Evolutionary conservation across 92 coral and sea anemone genomes (phyloP).

Genomic region (Epizoanthus fatuus): DNA sequence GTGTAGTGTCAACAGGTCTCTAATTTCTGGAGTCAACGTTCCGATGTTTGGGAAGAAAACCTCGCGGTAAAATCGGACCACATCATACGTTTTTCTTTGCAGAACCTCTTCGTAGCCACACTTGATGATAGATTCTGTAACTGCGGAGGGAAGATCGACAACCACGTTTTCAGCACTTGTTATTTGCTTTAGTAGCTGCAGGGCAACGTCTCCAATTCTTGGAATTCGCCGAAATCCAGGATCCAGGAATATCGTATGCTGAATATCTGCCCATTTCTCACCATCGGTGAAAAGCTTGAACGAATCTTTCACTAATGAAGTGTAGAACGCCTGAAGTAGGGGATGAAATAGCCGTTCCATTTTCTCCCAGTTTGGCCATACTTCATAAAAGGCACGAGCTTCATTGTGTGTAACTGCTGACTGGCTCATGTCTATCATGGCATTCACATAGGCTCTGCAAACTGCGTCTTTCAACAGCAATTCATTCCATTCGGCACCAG

Average conservation of each 20-base stretch:
- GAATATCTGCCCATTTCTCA: constrained; percentile 60
- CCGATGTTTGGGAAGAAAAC: constrained; percentile 73
- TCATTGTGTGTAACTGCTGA: background rate
- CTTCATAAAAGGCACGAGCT: constrained; percentile 38
- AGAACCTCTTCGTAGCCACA: constrained; percentile 47
- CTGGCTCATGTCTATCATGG: constrained; percentile 59
- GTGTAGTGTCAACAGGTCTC: constrained; percentile 56
- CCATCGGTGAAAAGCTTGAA: constrained; percentile 76
- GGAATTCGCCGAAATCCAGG: constrained; percentile 60
- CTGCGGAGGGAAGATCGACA: constrained; percentile 67
- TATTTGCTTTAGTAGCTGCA: constrained; percentile 36
- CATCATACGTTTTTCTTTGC: constrained; percentile 47
- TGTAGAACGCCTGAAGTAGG: constrained; percentile 56
- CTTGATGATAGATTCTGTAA: constrained; percentile 57
- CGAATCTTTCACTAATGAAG: constrained; percentile 4
- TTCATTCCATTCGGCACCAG: constrained; percentile 76
- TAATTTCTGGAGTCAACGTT: constrained; percentile 10
- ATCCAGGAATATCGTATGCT: constrained; percentile 61
- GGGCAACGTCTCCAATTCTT: constrained; percentile 60
- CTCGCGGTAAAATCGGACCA: constrained; percentile 66
- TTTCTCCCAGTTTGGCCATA: constrained; percentile 60
- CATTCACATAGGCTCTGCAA: constrained; percentile 69
- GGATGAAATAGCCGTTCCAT: constrained; percentile 33
- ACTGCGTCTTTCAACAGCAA: constrained; percentile 67
- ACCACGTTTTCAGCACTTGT: constrained; percentile 17